Percentiles rank a stretch among this genome's conserved stretches.
phyloP scores from a whole-genome alignment of 2,797 vertebrate species.

The Tangara arthus region DNA sequence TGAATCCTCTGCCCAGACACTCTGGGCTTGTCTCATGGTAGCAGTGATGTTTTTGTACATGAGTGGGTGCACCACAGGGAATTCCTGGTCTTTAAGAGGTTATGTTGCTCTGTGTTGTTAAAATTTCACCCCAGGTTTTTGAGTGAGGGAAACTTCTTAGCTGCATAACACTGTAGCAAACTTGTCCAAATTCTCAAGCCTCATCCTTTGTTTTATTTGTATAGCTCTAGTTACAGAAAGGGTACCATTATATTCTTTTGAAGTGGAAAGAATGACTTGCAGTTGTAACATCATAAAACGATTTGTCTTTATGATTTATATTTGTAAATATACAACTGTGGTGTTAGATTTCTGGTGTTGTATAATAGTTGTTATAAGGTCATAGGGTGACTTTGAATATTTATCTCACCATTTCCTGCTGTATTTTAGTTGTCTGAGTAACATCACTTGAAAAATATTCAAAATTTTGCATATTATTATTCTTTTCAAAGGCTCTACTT shows the following conservation, averaged over 20 bases:
- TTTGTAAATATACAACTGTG: background rate
- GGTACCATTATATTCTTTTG: background rate
- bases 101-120: background rate
- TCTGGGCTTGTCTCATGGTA: background rate
- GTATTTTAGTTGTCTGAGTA: background rate
- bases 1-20: background rate
- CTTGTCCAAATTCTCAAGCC: background rate
- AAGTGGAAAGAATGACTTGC: background rate
- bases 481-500: background rate
- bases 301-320: background rate
- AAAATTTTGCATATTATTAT: background rate
- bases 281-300: background rate
- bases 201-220: background rate
- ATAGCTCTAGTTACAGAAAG: background rate
- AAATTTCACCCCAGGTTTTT: background rate
- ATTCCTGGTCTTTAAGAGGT: background rate
- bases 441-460: background rate
- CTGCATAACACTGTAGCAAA: background rate
- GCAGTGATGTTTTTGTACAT: rapidly evolving
- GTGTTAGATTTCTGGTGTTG: background rate
- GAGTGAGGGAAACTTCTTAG: background rate
- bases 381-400: background rate
- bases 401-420: background rate
- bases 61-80: background rate
- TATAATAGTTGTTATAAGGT: background rate